Conservation (phyloP, 2,113 vertebrate species). For the Junco hyemalis region DNA sequence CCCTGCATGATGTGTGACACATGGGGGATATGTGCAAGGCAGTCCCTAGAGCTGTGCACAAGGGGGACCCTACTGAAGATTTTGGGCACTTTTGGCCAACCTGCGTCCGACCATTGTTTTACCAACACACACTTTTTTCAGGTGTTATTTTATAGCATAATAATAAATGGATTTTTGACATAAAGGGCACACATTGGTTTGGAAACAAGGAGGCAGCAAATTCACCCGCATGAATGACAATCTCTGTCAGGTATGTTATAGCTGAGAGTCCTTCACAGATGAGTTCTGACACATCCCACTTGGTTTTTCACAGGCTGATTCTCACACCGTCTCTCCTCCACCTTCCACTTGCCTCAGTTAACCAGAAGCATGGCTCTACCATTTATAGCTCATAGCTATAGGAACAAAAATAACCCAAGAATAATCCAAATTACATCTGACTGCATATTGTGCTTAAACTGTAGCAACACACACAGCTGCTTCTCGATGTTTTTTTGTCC, state of each 20-base stretch:
- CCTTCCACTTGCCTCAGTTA: not conserved
- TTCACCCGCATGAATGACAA: not conserved
- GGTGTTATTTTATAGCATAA: not conserved
- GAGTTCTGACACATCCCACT: not conserved
- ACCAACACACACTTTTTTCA: not conserved
- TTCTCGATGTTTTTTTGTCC: not conserved
- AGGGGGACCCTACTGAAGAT: not conserved
- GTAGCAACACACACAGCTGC: not conserved
- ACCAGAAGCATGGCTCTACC: not conserved
- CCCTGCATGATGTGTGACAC: not conserved
- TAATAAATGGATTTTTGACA: not conserved
- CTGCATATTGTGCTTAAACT: not conserved
- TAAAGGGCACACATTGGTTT: not conserved
- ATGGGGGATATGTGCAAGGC: fast-evolving
- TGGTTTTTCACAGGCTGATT: not conserved
- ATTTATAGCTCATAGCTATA: not conserved
- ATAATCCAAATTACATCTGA: not conserved
- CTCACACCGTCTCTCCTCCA: not conserved
- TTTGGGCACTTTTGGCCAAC: not conserved
- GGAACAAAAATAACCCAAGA: not conserved
- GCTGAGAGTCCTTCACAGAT: not conserved
- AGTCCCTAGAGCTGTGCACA: not conserved
- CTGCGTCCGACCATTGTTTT: fast-evolving
- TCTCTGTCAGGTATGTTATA: not conserved
- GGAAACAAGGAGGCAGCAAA: not conserved